These are phyloP conservation scores for Parazoanthus atlanticus DNA, from an alignment of 92 coral and sea anemone genomes.

Conservation along the genomic window DNA sequence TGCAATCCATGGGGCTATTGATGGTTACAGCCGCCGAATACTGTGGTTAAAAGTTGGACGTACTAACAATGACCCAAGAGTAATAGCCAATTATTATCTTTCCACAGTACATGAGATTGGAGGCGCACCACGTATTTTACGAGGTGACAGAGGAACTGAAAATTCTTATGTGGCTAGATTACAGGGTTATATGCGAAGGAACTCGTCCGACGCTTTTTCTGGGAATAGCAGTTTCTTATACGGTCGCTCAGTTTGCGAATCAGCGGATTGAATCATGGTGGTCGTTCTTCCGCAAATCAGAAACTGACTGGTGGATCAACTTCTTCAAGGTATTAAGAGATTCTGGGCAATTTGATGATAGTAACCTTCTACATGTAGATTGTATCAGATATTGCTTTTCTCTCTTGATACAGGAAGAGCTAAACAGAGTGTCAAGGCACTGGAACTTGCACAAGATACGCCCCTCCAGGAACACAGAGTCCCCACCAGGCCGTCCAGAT, in stretches of 20 bases:
- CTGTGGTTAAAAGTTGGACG: constrained; percentile 17
- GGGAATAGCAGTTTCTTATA: constrained; percentile 9
- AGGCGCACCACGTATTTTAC: background rate
- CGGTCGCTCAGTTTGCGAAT: constrained; percentile 20
- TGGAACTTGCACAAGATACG: constrained; percentile 9
- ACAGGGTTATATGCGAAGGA: constrained; percentile 12
- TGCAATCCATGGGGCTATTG: constrained; percentile 27
- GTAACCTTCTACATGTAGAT: constrained; percentile 7
- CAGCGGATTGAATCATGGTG: constrained; percentile 28
- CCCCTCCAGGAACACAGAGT: background rate
- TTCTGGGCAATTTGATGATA: constrained; percentile 23
- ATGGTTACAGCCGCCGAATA: constrained; percentile 21
- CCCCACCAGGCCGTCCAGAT: constrained; percentile 28
- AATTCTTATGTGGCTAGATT: constrained; percentile 17
- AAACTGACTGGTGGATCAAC: constrained; percentile 34
- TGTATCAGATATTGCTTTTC: constrained; percentile 21
- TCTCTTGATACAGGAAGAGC: constrained; percentile 30
- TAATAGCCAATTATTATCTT: background rate
- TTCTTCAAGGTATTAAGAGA: constrained; percentile 20
- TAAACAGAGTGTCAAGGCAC: background rate
- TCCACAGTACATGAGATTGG: background rate
- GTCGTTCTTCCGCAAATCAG: constrained; percentile 6
- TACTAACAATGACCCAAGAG: background rate
- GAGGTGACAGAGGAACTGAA: constrained; percentile 17
- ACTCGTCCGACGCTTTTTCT: constrained; percentile 22